Conservation (phyloP, 2,113 vertebrate genomes). For the Setophaga kirtlandii region DNA sequence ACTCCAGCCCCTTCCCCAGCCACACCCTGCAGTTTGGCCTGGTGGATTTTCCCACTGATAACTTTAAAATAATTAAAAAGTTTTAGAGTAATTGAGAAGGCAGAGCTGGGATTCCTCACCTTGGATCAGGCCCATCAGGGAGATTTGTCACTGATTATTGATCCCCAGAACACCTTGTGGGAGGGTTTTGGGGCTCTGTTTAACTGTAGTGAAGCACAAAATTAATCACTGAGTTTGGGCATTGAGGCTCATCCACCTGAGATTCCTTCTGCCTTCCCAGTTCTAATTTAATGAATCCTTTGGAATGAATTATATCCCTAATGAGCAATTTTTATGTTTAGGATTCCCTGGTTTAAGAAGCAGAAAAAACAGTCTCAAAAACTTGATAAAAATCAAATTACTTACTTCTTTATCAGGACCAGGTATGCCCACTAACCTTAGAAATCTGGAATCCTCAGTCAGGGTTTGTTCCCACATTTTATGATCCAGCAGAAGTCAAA, state of each 20-base stretch:
- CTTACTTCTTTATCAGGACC: not conserved
- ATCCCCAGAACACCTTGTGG: not conserved
- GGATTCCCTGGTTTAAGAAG: not conserved
- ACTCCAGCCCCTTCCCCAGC: not conserved
- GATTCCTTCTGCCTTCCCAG: not conserved
- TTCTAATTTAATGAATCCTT: not conserved
- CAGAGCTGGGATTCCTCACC: not conserved
- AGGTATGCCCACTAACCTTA: not conserved
- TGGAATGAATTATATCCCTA: not conserved
- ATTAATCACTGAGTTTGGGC: not conserved
- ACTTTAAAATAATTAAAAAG: not conserved
- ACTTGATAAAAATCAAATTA: not conserved
- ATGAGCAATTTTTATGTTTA: not conserved
- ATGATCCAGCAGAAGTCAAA: not conserved
- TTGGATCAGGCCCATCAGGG: fast-evolving
- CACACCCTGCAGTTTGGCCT: not conserved
- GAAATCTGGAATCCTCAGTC: not conserved
- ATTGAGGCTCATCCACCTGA: not conserved
- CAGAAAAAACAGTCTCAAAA: not conserved
- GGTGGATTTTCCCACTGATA: not conserved
- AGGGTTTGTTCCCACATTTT: not conserved
- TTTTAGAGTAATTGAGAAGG: not conserved
- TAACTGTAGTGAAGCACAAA: not conserved
- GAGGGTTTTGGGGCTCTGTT: not conserved
- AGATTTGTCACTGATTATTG: not conserved